A percentile compares a stretch with the other conserved stretches of the same genome.
Evolutionary conservation across 2,797 vertebrate species (phyloP).

Genomic region (Coranthus polyacanthus): DNA sequence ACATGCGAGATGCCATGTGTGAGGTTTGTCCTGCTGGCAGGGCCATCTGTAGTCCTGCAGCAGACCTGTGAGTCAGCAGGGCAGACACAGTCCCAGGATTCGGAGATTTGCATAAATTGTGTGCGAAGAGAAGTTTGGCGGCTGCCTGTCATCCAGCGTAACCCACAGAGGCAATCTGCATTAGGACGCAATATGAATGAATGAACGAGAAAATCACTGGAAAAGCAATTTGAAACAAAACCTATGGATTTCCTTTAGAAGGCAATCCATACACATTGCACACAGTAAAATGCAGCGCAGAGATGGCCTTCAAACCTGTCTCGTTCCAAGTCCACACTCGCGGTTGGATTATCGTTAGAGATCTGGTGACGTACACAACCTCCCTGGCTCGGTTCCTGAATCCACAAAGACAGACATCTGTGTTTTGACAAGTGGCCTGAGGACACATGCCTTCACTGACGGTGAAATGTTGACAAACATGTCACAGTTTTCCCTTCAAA

Average conservation of each 20-base stretch:
- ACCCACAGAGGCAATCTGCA: constrained; percentile 16
- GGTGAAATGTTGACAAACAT: constrained; percentile 4
- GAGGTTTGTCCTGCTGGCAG: constrained; percentile 75
- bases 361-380: constrained; percentile 16
- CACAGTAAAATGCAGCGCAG: too few relatives aligned
- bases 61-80: constrained; percentile 72
- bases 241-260: neutral
- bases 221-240: too few relatives aligned
- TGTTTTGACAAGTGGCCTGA: constrained; percentile 13
- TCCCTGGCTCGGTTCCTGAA: constrained; percentile 20
- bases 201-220: neutral
- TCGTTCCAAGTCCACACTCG: neutral
- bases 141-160: constrained; percentile 1
- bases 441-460: neutral
- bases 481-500: neutral
- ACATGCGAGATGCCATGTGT: constrained; percentile 72
- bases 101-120: constrained; percentile 52
- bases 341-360: constrained; percentile 1
- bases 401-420: constrained; percentile 49
- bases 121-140: constrained; percentile 34
- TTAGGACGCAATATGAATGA: constrained; percentile 2
- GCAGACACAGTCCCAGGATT: constrained; percentile 55
- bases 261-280: too few relatives aligned
- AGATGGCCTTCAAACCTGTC: too few relatives aligned
- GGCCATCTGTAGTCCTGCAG: constrained; percentile 74